Percentiles rank a stretch among this genome's conserved stretches.
Conservation (phyloP, 2,113 vertebrate species). For the Toxotes chatareus region DNA sequence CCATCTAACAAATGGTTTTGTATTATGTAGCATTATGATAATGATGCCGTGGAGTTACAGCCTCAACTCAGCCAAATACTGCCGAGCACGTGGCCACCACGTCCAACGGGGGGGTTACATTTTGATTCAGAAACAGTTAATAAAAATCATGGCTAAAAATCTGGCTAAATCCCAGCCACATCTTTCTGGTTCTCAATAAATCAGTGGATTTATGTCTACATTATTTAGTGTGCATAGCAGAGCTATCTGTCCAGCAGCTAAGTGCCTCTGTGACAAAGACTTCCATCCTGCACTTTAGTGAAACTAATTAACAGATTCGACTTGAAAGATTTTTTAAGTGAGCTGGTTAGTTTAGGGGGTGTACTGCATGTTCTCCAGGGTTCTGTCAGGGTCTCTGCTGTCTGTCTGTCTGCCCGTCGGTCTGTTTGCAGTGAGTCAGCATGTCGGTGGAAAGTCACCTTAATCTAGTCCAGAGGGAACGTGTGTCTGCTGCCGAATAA, state of each 20-base stretch:
- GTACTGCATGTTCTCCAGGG: too few relatives aligned
- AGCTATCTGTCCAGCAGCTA: neutral
- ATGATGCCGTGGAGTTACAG: too few relatives aligned
- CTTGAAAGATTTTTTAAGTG: neutral
- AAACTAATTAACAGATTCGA: neutral
- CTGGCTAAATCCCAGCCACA: too few relatives aligned
- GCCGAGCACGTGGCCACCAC: neutral
- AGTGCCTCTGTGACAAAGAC: neutral
- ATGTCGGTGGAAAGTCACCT: constrained; percentile 5
- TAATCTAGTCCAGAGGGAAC: constrained; percentile 41
- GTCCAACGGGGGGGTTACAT: neutral
- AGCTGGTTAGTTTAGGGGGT: too few relatives aligned
- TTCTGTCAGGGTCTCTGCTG: neutral
- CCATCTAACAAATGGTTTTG: neutral
- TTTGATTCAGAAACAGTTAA: too few relatives aligned
- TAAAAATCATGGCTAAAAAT: too few relatives aligned
- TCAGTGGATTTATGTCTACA: neutral
- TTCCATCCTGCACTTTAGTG: neutral
- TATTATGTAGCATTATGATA: too few relatives aligned
- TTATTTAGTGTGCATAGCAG: neutral
- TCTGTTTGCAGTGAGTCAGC: constrained; percentile 40
- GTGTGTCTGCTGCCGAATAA: constrained; percentile 21
- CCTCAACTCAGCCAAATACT: neutral
- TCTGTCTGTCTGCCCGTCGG: neutral
- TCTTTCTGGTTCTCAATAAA: neutral